These are phyloP conservation scores for Himalopsyche anomala DNA, from an alignment of 2,888 invertebrate genomes.

Conservation along the genomic window DNA sequence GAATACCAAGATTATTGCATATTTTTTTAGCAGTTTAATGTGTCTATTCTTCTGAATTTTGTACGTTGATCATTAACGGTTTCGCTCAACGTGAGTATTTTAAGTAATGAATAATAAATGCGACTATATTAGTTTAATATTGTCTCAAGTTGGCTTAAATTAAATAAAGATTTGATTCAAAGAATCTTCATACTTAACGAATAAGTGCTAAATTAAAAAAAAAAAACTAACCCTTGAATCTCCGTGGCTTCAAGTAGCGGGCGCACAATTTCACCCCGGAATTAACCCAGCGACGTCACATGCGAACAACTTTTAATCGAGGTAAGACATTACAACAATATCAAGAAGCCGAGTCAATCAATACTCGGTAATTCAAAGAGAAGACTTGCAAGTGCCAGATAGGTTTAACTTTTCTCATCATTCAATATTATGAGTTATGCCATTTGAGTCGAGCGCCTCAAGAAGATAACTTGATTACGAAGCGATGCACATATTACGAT, in stretches of 20 bases:
- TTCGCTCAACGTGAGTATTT: no score
- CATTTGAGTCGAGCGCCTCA: not conserved
- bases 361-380: slow-evolving; percentile 31
- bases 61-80: no score
- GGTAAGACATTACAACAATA: not conserved
- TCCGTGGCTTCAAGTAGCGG: not conserved
- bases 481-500: not conserved
- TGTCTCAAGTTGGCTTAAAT: no score
- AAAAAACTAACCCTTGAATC: no score
- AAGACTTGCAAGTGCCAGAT: not conserved
- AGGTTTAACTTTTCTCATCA: slow-evolving; percentile 44
- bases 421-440: slow-evolving; percentile 59
- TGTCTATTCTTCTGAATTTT: no score
- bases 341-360: slow-evolving; percentile 38
- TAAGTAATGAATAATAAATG: no score
- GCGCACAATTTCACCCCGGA: not conserved
- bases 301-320: slow-evolving; percentile 29
- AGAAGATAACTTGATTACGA: slow-evolving; percentile 18
- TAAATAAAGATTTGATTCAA: no score
- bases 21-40: no score
- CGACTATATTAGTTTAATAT: no score
- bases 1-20: no score
- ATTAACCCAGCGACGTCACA: slow-evolving; percentile 13
- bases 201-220: no score
- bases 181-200: no score